These are phyloP conservation scores for Anoplius nigerrimus DNA, from an alignment of 2,888 invertebrate genomes.

Conservation along the genomic window DNA sequence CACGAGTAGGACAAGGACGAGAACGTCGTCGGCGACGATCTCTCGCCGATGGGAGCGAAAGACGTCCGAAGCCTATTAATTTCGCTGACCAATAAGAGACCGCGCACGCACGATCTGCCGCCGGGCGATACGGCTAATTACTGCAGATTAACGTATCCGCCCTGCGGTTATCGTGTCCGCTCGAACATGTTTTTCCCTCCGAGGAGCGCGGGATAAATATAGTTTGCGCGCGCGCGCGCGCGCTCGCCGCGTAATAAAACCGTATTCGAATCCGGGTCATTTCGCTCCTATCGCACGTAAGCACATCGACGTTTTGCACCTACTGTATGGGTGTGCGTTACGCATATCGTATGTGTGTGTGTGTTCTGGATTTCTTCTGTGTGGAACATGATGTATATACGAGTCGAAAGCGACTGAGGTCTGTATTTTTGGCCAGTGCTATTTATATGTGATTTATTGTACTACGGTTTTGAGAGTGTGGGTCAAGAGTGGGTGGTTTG, in stretches of 20 bases:
- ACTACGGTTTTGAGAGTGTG: no score
- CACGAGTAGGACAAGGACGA: constrained; percentile 37
- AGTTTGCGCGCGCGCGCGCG: constrained; percentile 9
- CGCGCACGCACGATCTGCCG: constrained; percentile 20
- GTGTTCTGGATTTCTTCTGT: no score
- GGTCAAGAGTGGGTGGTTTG: no score
- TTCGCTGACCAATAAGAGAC: constrained; percentile 23
- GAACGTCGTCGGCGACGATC: background rate
- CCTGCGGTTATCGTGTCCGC: constrained; percentile 21
- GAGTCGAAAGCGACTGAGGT: no score
- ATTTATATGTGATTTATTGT: no score
- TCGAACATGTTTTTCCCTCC: constrained; percentile 22
- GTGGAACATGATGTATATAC: no score
- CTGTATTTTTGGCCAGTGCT: no score
- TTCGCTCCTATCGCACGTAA: background rate
- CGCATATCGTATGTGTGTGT: no score
- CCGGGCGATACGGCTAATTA: constrained; percentile 34
- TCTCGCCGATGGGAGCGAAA: constrained; percentile 19
- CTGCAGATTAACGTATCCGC: constrained; percentile 34
- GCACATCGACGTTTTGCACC: no score
- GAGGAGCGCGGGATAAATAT: constrained; percentile 15
- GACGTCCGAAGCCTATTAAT: constrained; percentile 27
- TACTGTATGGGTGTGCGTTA: no score
- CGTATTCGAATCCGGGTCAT: constrained; percentile 23
- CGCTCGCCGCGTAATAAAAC: constrained; percentile 10